Percentiles rank a stretch among this genome's conserved stretches.
Conservation (phyloP, 2,113 vertebrate genomes). For the Natator depressus region DNA sequence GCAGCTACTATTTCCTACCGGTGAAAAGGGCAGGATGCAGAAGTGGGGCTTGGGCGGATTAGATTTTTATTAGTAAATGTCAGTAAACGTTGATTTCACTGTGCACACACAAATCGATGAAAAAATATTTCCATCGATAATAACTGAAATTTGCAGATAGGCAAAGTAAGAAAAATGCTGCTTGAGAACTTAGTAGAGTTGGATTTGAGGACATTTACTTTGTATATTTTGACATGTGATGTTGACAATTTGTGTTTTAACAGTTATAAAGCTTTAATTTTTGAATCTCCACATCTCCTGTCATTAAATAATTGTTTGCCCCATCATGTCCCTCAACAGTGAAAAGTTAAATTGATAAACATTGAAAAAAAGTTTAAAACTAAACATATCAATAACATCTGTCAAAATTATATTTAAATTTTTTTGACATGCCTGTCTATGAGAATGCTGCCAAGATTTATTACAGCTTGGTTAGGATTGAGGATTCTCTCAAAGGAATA, state of each 20-base stretch:
- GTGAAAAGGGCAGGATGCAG: rapidly evolving
- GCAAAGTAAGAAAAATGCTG: not conserved
- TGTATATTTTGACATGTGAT: not conserved
- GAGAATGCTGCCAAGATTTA: rapidly evolving
- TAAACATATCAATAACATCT: not conserved
- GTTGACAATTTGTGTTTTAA: not conserved
- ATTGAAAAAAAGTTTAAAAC: not conserved
- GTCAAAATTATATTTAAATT: not conserved
- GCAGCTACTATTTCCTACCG: not conserved
- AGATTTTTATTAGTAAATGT: not conserved
- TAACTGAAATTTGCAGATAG: not conserved
- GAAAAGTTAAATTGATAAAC: not conserved
- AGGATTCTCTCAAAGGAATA: not conserved
- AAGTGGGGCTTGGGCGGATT: not conserved
- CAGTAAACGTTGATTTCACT: not conserved
- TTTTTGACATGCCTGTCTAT: not conserved
- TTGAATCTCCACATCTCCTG: not conserved
- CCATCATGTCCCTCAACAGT: not conserved
- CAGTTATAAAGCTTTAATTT: not conserved
- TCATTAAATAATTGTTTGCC: not conserved
- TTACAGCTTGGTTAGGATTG: not conserved
- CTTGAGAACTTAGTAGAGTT: not conserved
- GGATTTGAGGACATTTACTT: not conserved
- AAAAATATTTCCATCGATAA: not conserved
- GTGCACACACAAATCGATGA: not conserved